A percentile compares a stretch with the other conserved stretches of the same genome.
Evolutionary conservation across 2,888 invertebrate species (phyloP).

Genomic region (Crematogaster levior): DNA sequence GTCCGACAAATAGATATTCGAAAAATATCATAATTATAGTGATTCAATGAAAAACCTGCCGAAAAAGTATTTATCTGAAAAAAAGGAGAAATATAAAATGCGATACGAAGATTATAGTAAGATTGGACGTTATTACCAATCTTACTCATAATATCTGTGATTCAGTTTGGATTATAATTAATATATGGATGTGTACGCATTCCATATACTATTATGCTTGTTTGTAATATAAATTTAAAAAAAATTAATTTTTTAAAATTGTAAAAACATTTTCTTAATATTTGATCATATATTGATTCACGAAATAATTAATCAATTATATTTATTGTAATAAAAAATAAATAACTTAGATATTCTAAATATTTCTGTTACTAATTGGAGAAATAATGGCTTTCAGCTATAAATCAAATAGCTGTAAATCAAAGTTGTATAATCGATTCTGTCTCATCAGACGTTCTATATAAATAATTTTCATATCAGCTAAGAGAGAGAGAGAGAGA

Average conservation of each 20-base stretch:
- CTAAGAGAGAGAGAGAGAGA: too few relatives aligned
- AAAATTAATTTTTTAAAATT: neutral
- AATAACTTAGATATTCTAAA: too few relatives aligned
- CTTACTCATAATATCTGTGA: neutral
- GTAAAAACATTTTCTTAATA: neutral
- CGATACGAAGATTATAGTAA: too few relatives aligned
- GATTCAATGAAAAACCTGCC: neutral
- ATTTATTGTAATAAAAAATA: neutral
- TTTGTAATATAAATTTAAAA: neutral
- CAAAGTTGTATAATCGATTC: neutral
- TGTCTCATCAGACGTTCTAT: neutral
- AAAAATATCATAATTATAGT: neutral
- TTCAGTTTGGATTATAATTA: neutral
- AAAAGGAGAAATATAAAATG: neutral
- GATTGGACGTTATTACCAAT: neutral
- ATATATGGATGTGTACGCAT: too few relatives aligned
- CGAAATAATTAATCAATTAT: neutral
- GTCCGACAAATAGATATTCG: neutral
- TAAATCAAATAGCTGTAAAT: too few relatives aligned
- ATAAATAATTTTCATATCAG: conserved; percentile 9
- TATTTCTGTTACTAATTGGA: neutral
- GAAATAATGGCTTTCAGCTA: neutral
- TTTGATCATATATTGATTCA: neutral
- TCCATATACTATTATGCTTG: neutral
- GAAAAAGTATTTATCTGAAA: neutral